Evolutionary conservation across 2,113 vertebrate genomes (phyloP).

Genomic region (Pomatostomus ruficeps): DNA sequence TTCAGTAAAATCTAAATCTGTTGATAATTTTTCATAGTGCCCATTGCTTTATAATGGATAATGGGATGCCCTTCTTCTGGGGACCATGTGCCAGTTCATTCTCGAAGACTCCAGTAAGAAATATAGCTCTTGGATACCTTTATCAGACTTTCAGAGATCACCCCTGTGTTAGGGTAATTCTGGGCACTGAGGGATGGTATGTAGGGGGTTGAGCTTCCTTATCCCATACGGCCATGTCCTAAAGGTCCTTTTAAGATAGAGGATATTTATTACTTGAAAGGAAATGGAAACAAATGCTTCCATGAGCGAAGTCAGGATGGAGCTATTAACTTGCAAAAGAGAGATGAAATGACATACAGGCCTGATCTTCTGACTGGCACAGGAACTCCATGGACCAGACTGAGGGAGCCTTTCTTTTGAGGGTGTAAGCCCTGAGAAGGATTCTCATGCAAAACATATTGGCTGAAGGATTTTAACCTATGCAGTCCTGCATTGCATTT

Average conservation of each 20-base stretch:
- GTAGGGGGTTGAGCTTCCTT: background rate
- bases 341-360: background rate
- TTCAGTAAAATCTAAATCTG: background rate
- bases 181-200: background rate
- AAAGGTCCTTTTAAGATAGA: background rate
- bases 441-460: background rate
- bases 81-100: background rate
- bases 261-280: background rate
- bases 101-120: background rate
- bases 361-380: background rate
- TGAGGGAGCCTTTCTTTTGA: background rate
- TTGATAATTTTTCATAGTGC: background rate
- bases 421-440: background rate
- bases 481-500: background rate
- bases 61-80: background rate
- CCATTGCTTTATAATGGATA: background rate
- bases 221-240: background rate
- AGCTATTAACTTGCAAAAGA: background rate
- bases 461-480: background rate
- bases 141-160: background rate
- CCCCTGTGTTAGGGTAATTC: background rate
- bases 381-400: background rate
- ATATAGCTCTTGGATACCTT: background rate
- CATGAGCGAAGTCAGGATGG: background rate
- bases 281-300: background rate